Evolutionary conservation across 2,113 vertebrate genomes (phyloP).

Genomic region (Entomyzon cyanotis): DNA sequence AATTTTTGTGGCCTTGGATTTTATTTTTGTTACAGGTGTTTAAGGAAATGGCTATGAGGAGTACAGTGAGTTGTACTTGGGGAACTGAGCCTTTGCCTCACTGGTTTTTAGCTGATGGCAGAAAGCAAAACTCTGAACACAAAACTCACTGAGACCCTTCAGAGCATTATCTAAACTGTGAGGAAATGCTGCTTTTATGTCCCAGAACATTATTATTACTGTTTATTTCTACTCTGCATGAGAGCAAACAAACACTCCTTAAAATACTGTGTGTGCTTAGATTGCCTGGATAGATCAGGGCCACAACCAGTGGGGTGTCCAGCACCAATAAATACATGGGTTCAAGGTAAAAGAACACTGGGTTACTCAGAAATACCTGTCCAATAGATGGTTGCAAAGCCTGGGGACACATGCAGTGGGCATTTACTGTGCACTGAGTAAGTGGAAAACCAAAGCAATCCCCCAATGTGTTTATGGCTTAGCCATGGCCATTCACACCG

Average conservation of each 20-base stretch:
- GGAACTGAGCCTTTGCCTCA: background rate
- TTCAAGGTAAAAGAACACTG: background rate
- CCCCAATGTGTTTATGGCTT: background rate
- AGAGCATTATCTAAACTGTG: background rate
- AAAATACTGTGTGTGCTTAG: background rate
- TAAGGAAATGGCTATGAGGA: background rate
- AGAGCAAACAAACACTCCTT: background rate
- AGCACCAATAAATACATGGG: rapidly evolving
- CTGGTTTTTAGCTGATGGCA: background rate
- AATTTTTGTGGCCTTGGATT: background rate
- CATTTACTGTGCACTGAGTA: background rate
- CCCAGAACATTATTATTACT: background rate
- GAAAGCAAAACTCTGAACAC: background rate
- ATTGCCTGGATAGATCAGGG: background rate
- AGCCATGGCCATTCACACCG: rapidly evolving
- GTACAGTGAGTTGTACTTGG: background rate
- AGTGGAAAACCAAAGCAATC: background rate
- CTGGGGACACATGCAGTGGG: background rate
- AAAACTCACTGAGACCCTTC: background rate
- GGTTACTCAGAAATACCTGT: background rate
- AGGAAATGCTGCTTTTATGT: background rate
- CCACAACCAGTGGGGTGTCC: background rate
- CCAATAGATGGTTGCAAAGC: background rate
- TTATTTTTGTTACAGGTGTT: background rate
- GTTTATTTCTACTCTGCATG: slow-evolving; percentile 11